Base-by-base conservation (phyloP, 2,113 vertebrate species). In the Rutilus rutilus region DNA sequence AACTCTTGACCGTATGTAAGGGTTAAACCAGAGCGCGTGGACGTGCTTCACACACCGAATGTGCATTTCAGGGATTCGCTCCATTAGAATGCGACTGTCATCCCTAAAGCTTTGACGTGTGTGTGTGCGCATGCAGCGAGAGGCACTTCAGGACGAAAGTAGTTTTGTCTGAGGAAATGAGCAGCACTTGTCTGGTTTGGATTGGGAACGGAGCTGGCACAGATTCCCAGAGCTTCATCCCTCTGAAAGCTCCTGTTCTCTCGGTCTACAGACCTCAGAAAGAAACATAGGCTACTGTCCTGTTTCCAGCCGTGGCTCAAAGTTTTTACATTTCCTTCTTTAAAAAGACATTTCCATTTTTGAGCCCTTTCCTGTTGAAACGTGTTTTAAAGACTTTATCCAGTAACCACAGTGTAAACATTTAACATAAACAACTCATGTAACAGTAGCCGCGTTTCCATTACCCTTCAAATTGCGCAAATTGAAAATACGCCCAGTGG, bases 101-200 rank as follows among this genome's bases (percentile, higher is more conserved):
- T 19, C 39, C 36, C 36, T 42, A 23, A 69, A 36, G 30, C 4
- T 10, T 10, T 10, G 17, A 33, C 0, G 7, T 25, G 33, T 73
- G 23, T 11, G 3, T 47, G 23, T n/a, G n/a, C n/a, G n/a, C n/a
- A n/a, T 0, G 23, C 23, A 42, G 67, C 9, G 14, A 81, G 50
- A 60, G 42, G 62, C 82, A 52, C 33, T 77, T 85, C n/a, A 83
- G 82, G 69, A 75, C 54, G 86, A 74, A 89, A 89, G 83, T 82
- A 86, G 89, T 90, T 67, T 90, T 90, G 89, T 90, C 88, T 89
- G 80, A 83, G 73, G 59, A 85, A 73, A 85, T 83, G 78, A 87
- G 82, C 87, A 92, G 92, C 92, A 93, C 92, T 88, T 77, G 90
- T 91, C 91, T 92, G 92, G 88, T 91, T 91, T 92, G 77, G 89